Base-by-base conservation (phyloP, 2,113 vertebrate species). In the Potamarius usumacintae region DNA sequence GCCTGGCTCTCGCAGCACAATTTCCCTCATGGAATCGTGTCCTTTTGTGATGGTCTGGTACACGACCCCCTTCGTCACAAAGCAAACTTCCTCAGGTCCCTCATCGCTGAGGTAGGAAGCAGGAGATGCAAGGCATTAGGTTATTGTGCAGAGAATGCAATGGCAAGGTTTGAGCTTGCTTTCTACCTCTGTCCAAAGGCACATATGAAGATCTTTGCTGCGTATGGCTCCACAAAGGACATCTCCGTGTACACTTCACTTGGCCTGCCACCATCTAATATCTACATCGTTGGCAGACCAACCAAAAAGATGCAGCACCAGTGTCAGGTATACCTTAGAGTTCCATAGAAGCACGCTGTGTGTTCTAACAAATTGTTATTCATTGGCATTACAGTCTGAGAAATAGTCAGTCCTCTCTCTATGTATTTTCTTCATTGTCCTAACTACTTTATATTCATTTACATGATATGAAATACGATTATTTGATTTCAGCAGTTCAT, bases 1-100 rank as follows among this genome's bases (percentile, higher is more conserved):
- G 98, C 98, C 0, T 99, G 98, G 98, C 96, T 99, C 77, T 98
- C 98, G 42, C 98, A 99, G 94, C 98, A 99, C 93, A 99, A 99
- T 94, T 99, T 99, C 89, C 98, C 98, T 77, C 98, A 99, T 0
- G 98, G 98, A 10, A 95, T 99, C 1, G 97, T 99, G 83, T 99
- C 97, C 84, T 99, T 99, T 95, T 99, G 98, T 0, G 98, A 99
- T 0, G 98, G 98, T 77, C 95, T 99, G 60, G 98, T 99, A 0
- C 98, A 99, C 0, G 98, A 99, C 94, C 98, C 98, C 0, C 96
- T 99, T 84, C 93, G 98, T 57, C 98, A 99, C 95, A 99, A 99
- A 90, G 97, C 97, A 94, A 99, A 98, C 96, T 99, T 99, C 93
- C 96, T 99, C 82, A 98, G 96, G 85, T 93, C 94, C 87, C 97